Evolutionary conservation across 2,113 vertebrate genomes (phyloP), one percentile per base, ranked within the genome.

Genomic region (Dolichallabes microphthalmus): DNA sequence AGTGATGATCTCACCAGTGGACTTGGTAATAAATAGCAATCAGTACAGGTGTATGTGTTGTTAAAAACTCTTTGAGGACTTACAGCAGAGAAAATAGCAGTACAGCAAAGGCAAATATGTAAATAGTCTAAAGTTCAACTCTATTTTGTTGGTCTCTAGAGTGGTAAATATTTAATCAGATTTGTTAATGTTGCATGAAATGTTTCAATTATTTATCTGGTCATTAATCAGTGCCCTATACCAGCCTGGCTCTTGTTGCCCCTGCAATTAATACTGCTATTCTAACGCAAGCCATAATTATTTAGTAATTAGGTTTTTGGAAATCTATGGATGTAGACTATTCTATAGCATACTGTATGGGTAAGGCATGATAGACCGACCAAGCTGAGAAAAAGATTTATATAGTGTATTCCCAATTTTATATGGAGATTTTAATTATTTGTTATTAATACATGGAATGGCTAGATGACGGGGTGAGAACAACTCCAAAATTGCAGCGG

Each of bases 191-290:
- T 50, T 80, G 79, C 60, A 80, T 64, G 79, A 80, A 84, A 86
- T 64, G 45, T 86, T 86, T 88, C 77, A 86, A 88, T 88, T 86
- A 88, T 88, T 88, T 76, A 88, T 88, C 76, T 58, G 30, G 68
- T 84, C 82, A 84, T 88, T 88, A 84, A 88, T 88, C 87, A 80
- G 77, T 64, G 82, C n/a, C 60, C 57, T n/a, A 32, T 52, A 81
- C 80, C 58, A 57, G 81, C 82, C 75, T 61, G 45, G 32, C 32
- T 84, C 80, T 87, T 87, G 86, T 84, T 84, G 83, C 55, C 68
- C 22, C 12, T 85, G 82, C 53, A 68, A 85, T 87, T 87, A 84
- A 87, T 84, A 81, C 73, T 39, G 55, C 76, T 79, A 60, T 79
- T 25, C 30, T 60, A 79, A 85, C 64, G 86, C 77, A 84, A 85